Evolutionary conservation across 2,113 vertebrate species (phyloP), one percentile per base, ranked within the genome.

Genomic region (Neotragus pygmaeus): DNA sequence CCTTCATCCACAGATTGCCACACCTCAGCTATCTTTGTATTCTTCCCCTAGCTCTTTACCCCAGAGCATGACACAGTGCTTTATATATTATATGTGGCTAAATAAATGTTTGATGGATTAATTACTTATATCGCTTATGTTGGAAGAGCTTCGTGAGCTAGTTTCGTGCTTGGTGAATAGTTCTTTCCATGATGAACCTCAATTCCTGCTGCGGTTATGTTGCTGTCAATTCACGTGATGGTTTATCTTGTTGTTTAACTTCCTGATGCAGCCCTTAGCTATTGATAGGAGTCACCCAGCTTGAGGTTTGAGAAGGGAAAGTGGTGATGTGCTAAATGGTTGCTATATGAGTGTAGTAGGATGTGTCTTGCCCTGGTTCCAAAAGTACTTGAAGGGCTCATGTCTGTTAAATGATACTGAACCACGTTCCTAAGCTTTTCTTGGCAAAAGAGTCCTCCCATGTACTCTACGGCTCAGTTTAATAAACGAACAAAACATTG

Each of bases 171-270:
- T 70, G n/a, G 47, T 25, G 16, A 91, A 12, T 60, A 49, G 30
- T 83, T 94, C 3, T 1, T 39, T 88, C 51, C 5, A 33, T 28
- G 3, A 0, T 14, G 7, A 77, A 39, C 0, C 45, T 51, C 57
- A 13, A 57, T 96, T 88, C 82, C 92, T 92, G 62, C 64, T 97
- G 30, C 11, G 25, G 1, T 91, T 95, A 12, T 93, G 82, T 43
- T 97, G 25, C 39, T 33, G 1, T 60, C 60, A 60, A 3, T 19
- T 28, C 7, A 3, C 47, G 5, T 95, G 96, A 97, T 66, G 55
- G 88, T 1, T 45, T 82, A 92, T 94, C 77, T 62, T 98, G n/a
- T n/a, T n/a, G 21, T 75, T 97, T 95, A 19, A 77, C 19, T 97
- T 91, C n/a, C 77, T 60, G 33, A 66, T 49, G 28, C 23, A n/a